Conservation (phyloP, 2,797 vertebrate species). For the Liasis olivaceus region DNA sequence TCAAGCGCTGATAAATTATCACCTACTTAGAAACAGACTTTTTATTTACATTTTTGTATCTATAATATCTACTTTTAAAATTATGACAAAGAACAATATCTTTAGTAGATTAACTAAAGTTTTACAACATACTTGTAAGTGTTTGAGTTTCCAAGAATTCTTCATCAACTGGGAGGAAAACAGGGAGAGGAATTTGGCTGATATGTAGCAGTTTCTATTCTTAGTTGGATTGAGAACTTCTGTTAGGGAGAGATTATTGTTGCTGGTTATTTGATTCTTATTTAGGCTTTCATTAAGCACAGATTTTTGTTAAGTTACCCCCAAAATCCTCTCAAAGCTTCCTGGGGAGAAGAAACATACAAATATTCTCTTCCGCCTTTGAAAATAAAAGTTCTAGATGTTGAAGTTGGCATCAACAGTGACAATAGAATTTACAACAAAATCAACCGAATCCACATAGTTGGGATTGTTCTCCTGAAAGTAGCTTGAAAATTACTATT, state of each 20-base stretch:
- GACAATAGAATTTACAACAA: not conserved
- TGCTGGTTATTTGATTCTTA: not conserved
- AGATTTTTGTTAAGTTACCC: not conserved
- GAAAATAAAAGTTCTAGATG: not conserved
- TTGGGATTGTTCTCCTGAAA: not conserved
- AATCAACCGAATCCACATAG: not conserved
- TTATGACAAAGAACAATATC: not conserved
- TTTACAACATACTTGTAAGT: not conserved
- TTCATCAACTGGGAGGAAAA: not conserved
- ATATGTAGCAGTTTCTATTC: not conserved
- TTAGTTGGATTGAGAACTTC: not conserved
- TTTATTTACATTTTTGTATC: not conserved
- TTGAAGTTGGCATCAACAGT: not conserved
- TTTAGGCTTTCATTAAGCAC: not conserved
- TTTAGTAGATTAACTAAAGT: not conserved
- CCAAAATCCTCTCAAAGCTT: not conserved
- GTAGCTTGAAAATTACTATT: not conserved
- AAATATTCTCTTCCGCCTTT: not conserved
- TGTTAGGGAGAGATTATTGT: not conserved
- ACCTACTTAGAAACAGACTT: not conserved
- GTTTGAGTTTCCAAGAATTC: not conserved
- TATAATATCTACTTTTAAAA: not conserved
- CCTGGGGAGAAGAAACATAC: not conserved
- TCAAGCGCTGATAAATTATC: not conserved
- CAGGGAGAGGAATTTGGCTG: not conserved